Evolutionary conservation across 2,888 invertebrate species (phyloP), one percentile per base, ranked within the genome.

Genomic region (Apoda limacodes): DNA sequence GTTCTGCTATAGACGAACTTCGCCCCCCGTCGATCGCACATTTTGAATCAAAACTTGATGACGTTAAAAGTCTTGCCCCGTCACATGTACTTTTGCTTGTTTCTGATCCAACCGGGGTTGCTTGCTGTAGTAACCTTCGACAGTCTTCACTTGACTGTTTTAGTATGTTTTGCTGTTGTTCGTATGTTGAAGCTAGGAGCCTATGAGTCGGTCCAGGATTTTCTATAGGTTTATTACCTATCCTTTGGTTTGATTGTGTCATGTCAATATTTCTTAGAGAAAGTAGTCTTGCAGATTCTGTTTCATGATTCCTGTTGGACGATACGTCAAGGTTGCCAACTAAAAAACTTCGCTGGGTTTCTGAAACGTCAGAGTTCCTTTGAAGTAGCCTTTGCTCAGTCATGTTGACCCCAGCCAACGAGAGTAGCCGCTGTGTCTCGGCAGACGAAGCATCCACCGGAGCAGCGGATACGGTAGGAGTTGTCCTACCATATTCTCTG

Each of bases 111-210:
- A 76, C 72, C 9, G 80, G 74, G 3, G 78, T 81, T 5, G 81
- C 75, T 58, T 88, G 87, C 53, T 88, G 88, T 35, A 88, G 54
- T 21, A 88, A 65, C 36, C 87, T 69, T 32, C 88, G 72, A 45
- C 88, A 88, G 54, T 89, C 88, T 66, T 89, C 88, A 35, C 86
- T 87, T 21, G 85, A 85, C 52, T 85, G 85, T 56, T 85, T 85
- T 27, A 85, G 57, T 36, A 85, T 85, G 42, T 83, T 82, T 36
- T 82, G 82, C 45, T 82, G 83, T 50, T 85, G 85, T 57, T 85
- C 85, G 39, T 85, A 82, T 9, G 82, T 82, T 7, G 80, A 70
- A 3, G 76, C 60, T n/a, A 83, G 64, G 5, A 82, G 55, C 40
- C 82, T 67, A 43, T 75, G 82, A 19, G 74, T 59, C 2, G 75